Evolutionary conservation across 2,888 invertebrate genomes (phyloP), one percentile per base, ranked within the genome.

Genomic region (Cerceris rybyensis): DNA sequence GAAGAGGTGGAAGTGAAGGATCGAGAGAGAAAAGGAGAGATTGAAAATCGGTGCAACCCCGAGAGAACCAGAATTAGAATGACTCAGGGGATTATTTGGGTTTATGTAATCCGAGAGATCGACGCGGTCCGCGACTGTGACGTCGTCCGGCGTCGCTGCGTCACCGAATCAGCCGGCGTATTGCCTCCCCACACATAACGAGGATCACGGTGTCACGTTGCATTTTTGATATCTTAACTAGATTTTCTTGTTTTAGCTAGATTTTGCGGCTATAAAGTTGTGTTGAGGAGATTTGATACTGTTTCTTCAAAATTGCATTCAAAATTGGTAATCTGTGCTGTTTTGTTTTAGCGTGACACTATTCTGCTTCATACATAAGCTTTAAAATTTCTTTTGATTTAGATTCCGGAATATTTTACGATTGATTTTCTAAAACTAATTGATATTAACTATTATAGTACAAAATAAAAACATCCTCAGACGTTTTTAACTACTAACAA

Each of bases 91-190:
- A 83, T 84, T 85, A 86, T 84, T 85, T 75, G 79, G 81, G 82
- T 84, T 87, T 87, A 86, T 86, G 87, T 87, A 88, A 88, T 87
- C 82, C 78, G 86, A 86, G 87, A 87, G 82, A 88, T 87, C 81
- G 79, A 78, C 78, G 81, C 81, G 71, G 63, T 52, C 70, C 66
- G 64, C 71, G 73, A 17, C 77, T 70, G 70, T 78, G 80, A 77
- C 73, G 73, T 70, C 57, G 61, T 49, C 50, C 43, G 75, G 66
- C 65, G 73, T 75, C 70, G 49, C 63, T 66, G 75, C 71, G 61
- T 78, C 73, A 78, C 60, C 28, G 64, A 70, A 65, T 67, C 70
- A 16, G 41, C 17, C 52, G 58, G 65, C 67, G 55, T 67, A 67
- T 73, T 58, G 70, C 46, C 60, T 66, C 28, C 39, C 8, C 17